A percentile compares a stretch with the other conserved stretches of the same genome.
Evolutionary conservation across 2,113 vertebrate genomes (phyloP).

Genomic region (Colistium nudipinnis): DNA sequence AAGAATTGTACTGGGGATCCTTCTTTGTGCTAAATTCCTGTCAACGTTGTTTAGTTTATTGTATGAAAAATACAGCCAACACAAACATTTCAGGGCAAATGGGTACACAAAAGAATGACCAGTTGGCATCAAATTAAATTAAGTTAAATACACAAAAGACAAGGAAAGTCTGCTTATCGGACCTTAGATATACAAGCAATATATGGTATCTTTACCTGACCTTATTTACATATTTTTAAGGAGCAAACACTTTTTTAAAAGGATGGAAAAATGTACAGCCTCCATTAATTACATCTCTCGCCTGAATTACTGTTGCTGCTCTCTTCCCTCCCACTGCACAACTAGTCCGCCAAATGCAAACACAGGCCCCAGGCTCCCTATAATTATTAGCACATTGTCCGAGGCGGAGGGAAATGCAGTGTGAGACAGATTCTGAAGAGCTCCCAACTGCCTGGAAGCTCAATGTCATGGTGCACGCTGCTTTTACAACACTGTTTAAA

Average conservation of each 20-base stretch:
- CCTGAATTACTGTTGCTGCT: slow-evolving; percentile 32
- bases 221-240: neutral
- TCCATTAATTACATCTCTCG: slow-evolving; percentile 55
- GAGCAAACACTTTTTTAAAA: neutral
- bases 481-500: slow-evolving; percentile 45
- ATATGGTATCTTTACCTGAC: neutral
- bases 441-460: slow-evolving; percentile 44
- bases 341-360: slow-evolving; percentile 53
- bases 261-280: slow-evolving; percentile 5
- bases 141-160: neutral
- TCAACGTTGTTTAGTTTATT: neutral
- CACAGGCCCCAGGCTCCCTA: slow-evolving; percentile 57
- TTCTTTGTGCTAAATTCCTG: neutral
- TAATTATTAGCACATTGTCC: slow-evolving; percentile 76
- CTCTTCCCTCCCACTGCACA: slow-evolving; percentile 47
- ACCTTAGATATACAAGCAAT: neutral
- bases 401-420: slow-evolving; percentile 37
- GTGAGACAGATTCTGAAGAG: slow-evolving; percentile 53
- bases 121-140: neutral
- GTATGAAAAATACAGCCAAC: neutral
- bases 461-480: slow-evolving; percentile 46
- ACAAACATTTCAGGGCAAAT: neutral
- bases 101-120: no score
- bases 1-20: neutral
- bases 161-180: neutral